phyloP scores from a whole-genome alignment of 37 sponge, comb jelly and placozoan genomes.

The Hormiphora californensis region DNA sequence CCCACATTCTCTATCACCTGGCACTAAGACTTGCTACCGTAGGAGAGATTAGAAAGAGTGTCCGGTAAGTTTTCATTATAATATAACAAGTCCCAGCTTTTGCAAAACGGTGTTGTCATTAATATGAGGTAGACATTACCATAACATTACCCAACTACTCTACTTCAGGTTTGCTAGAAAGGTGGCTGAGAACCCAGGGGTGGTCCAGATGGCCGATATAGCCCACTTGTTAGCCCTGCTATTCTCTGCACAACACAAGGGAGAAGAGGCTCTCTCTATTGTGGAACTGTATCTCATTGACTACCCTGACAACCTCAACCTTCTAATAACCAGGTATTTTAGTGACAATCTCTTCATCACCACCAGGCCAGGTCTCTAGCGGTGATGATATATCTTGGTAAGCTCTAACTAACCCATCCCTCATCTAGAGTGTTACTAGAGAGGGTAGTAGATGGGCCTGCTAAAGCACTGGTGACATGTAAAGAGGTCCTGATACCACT shows the following conservation, averaged over 20 bases:
- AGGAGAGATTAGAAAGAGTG: background rate
- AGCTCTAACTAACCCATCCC: no score
- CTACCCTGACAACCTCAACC: slow-evolving; percentile 34
- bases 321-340: slow-evolving; percentile 4
- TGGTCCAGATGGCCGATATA: background rate
- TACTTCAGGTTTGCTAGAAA: background rate
- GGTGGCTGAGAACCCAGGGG: slow-evolving; percentile 1
- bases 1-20: slow-evolving; percentile 5
- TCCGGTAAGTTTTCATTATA: background rate
- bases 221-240: background rate
- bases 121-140: no score
- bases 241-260: background rate
- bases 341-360: no score
- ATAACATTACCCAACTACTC: background rate
- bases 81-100: no score
- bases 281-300: background rate
- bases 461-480: background rate
- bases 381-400: no score
- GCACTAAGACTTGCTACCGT: slow-evolving; percentile 7
- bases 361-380: no score
- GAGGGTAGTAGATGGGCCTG: background rate
- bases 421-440: background rate
- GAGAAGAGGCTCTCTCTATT: slow-evolving; percentile 1
- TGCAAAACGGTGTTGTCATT: background rate
- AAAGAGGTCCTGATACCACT: slow-evolving; percentile 19